phyloP scores from a whole-genome alignment of 2,113 vertebrate species.

The Psittacara wagleri region DNA sequence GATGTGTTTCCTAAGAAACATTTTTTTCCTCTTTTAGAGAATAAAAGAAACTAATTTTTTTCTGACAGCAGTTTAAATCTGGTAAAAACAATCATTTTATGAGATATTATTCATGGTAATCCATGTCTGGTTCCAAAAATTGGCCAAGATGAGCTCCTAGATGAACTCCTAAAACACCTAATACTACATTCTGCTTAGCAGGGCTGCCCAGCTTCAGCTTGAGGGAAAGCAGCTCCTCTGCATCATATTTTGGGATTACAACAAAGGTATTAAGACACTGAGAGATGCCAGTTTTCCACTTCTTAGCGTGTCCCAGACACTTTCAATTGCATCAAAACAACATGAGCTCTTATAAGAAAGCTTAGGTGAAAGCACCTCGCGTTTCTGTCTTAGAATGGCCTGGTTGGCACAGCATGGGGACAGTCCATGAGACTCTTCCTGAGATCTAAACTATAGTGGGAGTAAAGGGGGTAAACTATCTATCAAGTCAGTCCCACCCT shows the following conservation, averaged over 20 bases:
- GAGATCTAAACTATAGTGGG: neutral
- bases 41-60: neutral
- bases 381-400: neutral
- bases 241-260: neutral
- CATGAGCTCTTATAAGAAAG: neutral
- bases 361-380: neutral
- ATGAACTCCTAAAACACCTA: neutral
- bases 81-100: neutral
- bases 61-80: neutral
- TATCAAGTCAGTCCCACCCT: neutral
- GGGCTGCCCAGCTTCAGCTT: neutral
- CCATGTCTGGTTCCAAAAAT: neutral
- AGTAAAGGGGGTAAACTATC: neutral
- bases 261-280: neutral
- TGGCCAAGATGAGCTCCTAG: neutral
- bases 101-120: neutral
- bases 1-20: neutral
- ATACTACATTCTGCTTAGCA: neutral
- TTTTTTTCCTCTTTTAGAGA: neutral
- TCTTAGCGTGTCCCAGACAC: neutral
- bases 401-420: neutral
- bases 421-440: neutral
- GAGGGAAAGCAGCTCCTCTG: neutral
- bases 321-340: neutral
- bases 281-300: neutral